Conservation (phyloP, 1,140 invertebrate genomes). For the Adelges cooleyi region DNA sequence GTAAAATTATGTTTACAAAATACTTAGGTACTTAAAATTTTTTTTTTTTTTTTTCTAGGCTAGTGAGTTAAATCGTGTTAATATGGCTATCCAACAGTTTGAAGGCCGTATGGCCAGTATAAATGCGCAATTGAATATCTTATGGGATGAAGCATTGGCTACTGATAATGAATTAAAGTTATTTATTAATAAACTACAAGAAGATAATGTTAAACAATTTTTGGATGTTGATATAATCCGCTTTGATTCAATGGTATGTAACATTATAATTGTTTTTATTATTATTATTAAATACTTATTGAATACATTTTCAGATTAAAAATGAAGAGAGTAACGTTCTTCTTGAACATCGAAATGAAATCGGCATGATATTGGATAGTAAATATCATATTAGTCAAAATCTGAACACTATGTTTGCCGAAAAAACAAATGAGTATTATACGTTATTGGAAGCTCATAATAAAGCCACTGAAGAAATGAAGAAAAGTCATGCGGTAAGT, state of each 20-base stretch:
- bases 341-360: slow-evolving; percentile 21
- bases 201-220: slow-evolving; percentile 20
- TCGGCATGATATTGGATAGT: slow-evolving; percentile 18
- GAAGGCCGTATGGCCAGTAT: slow-evolving; percentile 17
- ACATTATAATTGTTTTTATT: not conserved
- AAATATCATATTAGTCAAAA: slow-evolving; percentile 12
- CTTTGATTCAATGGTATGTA: not conserved
- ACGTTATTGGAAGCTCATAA: slow-evolving; percentile 8
- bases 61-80: slow-evolving; percentile 12
- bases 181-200: slow-evolving; percentile 6
- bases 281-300: not conserved
- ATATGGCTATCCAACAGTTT: slow-evolving; percentile 21
- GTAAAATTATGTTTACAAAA: too few relatives aligned
- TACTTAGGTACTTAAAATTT: too few relatives aligned
- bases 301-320: not conserved
- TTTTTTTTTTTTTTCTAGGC: not conserved
- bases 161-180: not conserved
- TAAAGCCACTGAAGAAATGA: slow-evolving; percentile 22
- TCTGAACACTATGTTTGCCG: slow-evolving; percentile 9
- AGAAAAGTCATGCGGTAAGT: slow-evolving; percentile 15
- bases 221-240: slow-evolving; percentile 8
- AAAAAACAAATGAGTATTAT: slow-evolving; percentile 19
- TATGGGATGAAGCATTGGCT: slow-evolving; percentile 20
- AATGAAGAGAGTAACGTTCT: not conserved
- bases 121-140: slow-evolving; percentile 24